Percentiles rank a stretch among this genome's conserved stretches.
Evolutionary conservation across 2,113 vertebrate species (phyloP).

Genomic region (Loxodonta africana): DNA sequence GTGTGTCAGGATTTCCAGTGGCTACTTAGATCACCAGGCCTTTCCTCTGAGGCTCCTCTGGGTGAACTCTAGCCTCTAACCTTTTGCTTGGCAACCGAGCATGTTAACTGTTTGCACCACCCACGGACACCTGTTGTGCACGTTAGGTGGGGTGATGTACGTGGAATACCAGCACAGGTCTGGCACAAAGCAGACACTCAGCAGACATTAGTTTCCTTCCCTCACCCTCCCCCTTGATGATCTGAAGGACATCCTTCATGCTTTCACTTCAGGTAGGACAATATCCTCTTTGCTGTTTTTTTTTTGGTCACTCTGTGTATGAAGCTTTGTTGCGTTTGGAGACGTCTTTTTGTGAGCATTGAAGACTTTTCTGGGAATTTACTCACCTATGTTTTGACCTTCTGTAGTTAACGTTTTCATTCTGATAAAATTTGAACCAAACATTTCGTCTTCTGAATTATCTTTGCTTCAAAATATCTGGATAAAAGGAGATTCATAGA

Average conservation of each 20-base stretch:
- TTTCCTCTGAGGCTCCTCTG: background rate
- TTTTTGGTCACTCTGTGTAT: background rate
- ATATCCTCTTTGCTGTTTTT: background rate
- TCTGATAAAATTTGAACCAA: conserved; percentile 35
- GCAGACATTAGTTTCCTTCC: rapidly evolving
- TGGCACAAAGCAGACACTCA: background rate
- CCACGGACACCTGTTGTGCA: background rate
- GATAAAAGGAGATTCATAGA: background rate
- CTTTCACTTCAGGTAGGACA: background rate
- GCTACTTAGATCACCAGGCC: background rate
- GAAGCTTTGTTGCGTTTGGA: background rate
- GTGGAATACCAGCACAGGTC: background rate
- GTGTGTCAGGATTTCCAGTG: background rate
- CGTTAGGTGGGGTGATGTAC: background rate
- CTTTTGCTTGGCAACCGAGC: background rate
- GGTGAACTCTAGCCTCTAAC: background rate
- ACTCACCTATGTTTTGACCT: background rate
- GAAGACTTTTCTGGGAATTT: conserved; percentile 42
- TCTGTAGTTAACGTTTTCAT: conserved; percentile 60
- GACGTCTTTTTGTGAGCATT: background rate
- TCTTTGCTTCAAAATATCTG: conserved; percentile 1
- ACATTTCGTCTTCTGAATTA: conserved; percentile 41
- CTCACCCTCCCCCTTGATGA: rapidly evolving
- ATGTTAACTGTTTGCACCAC: background rate
- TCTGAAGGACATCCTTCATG: background rate